Conservation (phyloP, 1,140 invertebrate genomes). For the Ceratoteleas bidentatus region DNA sequence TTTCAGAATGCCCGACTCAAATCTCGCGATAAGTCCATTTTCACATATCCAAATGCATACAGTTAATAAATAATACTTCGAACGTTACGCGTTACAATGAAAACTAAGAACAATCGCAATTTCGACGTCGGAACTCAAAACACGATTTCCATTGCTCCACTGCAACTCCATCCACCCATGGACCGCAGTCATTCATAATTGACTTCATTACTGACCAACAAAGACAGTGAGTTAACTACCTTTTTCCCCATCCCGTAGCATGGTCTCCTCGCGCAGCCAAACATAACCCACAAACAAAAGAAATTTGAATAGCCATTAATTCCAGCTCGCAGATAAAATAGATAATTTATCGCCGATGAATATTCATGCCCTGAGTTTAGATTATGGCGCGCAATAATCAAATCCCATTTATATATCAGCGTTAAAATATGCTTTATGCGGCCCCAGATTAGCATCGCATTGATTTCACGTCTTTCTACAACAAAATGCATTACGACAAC, state of each 20-base stretch:
- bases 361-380: constrained; percentile 41
- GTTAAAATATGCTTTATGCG: constrained; percentile 39
- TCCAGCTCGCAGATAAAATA: constrained; percentile 50
- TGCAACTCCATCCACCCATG: too few species aligned
- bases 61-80: too few species aligned
- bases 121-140: too few species aligned
- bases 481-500: constrained; percentile 45
- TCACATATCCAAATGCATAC: too few species aligned
- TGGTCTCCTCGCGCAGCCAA: background rate
- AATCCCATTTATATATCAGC: constrained; percentile 46
- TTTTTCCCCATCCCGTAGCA: too few species aligned
- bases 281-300: constrained; percentile 46
- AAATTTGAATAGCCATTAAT: constrained; percentile 56
- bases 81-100: too few species aligned
- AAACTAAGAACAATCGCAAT: too few species aligned
- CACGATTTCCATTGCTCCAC: too few species aligned
- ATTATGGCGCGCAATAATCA: constrained; percentile 52
- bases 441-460: constrained; percentile 35
- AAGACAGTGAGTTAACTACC: constrained; percentile 10
- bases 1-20: too few species aligned
- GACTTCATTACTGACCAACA: constrained; percentile 4
- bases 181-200: too few species aligned
- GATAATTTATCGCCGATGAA: constrained; percentile 55
- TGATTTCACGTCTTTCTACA: constrained; percentile 26
- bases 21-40: too few species aligned